Percentiles rank a stretch among this genome's conserved stretches.
phyloP scores from a whole-genome alignment of 2,888 invertebrate species.

The Aelia acuminata region DNA sequence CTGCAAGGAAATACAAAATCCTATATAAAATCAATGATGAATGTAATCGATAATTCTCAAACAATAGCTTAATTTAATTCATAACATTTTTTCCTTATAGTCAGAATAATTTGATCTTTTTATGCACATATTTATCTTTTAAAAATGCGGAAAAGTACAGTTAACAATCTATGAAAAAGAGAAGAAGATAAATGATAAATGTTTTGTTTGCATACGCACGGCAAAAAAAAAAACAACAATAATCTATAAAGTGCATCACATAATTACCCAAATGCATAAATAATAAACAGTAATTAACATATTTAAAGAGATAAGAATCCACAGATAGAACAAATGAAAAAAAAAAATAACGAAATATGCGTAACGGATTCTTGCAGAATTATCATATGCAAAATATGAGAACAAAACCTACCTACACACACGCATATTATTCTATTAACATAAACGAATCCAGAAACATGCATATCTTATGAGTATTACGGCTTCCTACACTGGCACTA shows the following conservation, averaged over 20 bases:
- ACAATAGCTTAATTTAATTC: no score
- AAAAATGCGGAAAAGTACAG: no score
- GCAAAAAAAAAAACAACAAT: background rate
- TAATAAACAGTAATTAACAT: constrained; percentile 7
- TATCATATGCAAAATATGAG: constrained; percentile 35
- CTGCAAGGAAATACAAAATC: no score
- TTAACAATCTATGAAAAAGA: no score
- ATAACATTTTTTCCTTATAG: no score
- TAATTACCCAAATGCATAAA: constrained; percentile 26
- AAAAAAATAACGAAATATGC: constrained; percentile 1
- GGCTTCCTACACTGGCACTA: background rate
- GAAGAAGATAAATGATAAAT: no score
- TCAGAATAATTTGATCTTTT: no score
- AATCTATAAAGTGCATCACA: background rate
- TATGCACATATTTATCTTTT: no score
- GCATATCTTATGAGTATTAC: background rate
- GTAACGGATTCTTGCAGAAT: constrained; percentile 1
- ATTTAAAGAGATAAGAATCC: background rate
- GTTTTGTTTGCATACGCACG: no score
- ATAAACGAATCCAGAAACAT: background rate
- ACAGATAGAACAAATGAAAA: background rate
- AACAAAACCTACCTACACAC: background rate
- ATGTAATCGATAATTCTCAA: no score
- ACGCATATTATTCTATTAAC: background rate
- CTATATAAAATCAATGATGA: no score